Conservation (phyloP, 1,140 invertebrate species). For the Drosophila oshimai region DNA sequence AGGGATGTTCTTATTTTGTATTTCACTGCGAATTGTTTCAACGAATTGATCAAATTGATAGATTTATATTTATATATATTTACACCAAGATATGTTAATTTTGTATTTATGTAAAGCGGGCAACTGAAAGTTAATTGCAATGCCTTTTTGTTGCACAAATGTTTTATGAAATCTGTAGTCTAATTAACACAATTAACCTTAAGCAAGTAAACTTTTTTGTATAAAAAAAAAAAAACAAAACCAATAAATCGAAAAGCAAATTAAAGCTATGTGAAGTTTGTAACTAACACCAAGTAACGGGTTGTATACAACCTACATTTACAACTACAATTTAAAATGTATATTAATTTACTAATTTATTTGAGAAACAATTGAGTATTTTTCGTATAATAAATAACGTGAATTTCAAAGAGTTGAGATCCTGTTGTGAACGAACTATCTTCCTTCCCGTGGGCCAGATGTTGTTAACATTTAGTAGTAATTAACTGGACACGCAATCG, state of each 20-base stretch:
- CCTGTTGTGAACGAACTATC: background rate
- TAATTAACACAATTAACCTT: conserved; percentile 68
- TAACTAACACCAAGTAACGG: conserved; percentile 74
- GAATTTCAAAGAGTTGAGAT: conserved; percentile 39
- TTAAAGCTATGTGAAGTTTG: conserved; percentile 53
- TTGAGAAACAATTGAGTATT: conserved; percentile 67
- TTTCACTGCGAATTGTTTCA: conserved; percentile 62
- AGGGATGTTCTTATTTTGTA: conserved; percentile 39
- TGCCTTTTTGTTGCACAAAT: conserved; percentile 79
- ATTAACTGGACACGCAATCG: conserved; percentile 62
- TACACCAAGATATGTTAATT: conserved; percentile 55
- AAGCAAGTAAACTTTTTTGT: conserved; percentile 61
- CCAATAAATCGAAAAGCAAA: conserved; percentile 44
- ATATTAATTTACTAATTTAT: conserved; percentile 70
- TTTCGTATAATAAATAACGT: conserved; percentile 74
- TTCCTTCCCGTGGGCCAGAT: conserved; percentile 32
- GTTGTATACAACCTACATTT: conserved; percentile 54
- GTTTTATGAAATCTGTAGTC: conserved; percentile 68
- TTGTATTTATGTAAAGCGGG: conserved; percentile 64
- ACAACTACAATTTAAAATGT: conserved; percentile 35
- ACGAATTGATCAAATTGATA: conserved; percentile 65
- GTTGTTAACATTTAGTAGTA: conserved; percentile 50
- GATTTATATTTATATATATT: conserved; percentile 47
- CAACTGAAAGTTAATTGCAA: conserved; percentile 61
- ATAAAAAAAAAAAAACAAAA: conserved; percentile 36